Evolutionary conservation across 2,113 vertebrate genomes (phyloP).

Genomic region (Ctenomys sociabilis): DNA sequence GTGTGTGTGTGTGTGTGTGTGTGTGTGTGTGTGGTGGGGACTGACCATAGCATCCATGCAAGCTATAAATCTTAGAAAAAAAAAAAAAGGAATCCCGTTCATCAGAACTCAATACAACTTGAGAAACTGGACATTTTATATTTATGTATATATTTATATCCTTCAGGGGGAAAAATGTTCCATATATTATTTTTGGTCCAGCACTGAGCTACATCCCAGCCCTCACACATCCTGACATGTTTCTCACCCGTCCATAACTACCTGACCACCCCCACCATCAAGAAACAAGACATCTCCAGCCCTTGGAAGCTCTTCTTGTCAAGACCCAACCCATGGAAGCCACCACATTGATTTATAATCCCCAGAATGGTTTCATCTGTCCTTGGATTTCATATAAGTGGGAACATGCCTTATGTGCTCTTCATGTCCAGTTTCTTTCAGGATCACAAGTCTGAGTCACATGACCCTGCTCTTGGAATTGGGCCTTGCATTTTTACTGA

Average conservation of each 20-base stretch:
- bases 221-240: not conserved
- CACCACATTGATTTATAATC: not conserved
- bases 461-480: accelerated
- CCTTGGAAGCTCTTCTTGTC: not conserved
- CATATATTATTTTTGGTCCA: slow-evolving; percentile 64
- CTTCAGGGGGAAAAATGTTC: slow-evolving; percentile 70
- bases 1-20: not conserved
- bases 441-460: not conserved
- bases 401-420: not conserved
- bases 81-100: slow-evolving; percentile 68
- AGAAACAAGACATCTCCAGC: not conserved
- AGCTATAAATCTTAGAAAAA: slow-evolving; percentile 59
- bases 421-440: not conserved
- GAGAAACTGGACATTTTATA: slow-evolving; percentile 23
- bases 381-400: not conserved
- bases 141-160: slow-evolving; percentile 70
- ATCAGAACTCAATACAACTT: slow-evolving; percentile 63
- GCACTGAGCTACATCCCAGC: not conserved
- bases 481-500: not conserved
- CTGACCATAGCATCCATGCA: not conserved
- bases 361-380: not conserved
- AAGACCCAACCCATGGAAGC: not conserved
- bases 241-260: not conserved
- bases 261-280: not conserved
- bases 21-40: not conserved